These are phyloP conservation scores for Sinocyclocheilus anshuiensis DNA, from an alignment of 2,113 vertebrate genomes.

Conservation along the genomic window DNA sequence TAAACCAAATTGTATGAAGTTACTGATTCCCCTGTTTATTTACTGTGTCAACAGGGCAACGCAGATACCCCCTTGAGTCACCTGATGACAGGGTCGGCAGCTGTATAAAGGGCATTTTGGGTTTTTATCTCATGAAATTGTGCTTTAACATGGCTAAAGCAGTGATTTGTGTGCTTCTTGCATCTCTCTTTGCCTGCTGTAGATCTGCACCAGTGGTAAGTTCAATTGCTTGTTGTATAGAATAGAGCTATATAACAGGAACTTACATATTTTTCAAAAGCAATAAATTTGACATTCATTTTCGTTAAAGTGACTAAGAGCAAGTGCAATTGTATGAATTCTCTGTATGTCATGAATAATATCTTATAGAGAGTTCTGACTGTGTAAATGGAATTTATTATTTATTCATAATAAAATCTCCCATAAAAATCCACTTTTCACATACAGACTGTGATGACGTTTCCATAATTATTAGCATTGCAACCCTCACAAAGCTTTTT, in stretches of 20 bases:
- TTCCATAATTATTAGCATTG: too few relatives aligned
- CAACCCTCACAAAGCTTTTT: too few relatives aligned
- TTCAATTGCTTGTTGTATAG: not conserved
- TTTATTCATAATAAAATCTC: too few relatives aligned
- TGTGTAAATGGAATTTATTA: too few relatives aligned
- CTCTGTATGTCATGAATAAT: not conserved
- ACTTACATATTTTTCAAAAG: not conserved
- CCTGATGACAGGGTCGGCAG: not conserved
- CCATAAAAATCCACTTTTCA: too few relatives aligned
- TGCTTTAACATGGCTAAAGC: conserved; percentile 48
- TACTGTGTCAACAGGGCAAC: conserved; percentile 34
- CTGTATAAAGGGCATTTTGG: not conserved
- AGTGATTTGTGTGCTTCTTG: conserved; percentile 37
- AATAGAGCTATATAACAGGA: not conserved
- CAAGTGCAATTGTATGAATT: not conserved
- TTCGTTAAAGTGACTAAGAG: not conserved
- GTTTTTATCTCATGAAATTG: not conserved
- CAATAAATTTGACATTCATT: not conserved
- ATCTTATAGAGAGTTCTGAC: not conserved
- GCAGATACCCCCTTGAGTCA: conserved; percentile 19
- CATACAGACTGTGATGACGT: too few relatives aligned
- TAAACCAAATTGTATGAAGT: conserved; percentile 9
- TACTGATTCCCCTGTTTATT: conserved; percentile 47
- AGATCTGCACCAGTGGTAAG: conserved; percentile 59
- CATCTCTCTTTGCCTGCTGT: conserved; percentile 38